Evolutionary conservation across 30 jellyfish, hydroid and myxozoan genomes (phyloP).

Genomic region (Clytia hemisphaerica): DNA sequence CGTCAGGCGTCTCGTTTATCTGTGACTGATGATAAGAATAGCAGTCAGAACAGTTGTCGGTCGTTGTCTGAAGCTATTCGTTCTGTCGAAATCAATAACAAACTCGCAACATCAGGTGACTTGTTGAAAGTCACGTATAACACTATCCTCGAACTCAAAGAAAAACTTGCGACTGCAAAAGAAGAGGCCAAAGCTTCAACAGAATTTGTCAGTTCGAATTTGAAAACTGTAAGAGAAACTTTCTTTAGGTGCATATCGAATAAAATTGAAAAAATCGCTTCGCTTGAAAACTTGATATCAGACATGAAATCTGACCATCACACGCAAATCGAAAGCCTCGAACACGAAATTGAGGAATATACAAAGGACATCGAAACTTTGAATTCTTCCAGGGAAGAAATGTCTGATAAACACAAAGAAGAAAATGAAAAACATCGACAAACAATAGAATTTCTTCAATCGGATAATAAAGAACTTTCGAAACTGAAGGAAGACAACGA

Average conservation of each 20-base stretch:
- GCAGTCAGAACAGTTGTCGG: slow-evolving; percentile 41
- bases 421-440: too few species aligned
- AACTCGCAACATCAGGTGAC: slow-evolving; percentile 5
- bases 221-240: not conserved
- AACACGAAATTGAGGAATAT: not conserved
- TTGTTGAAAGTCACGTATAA: not conserved
- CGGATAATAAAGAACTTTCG: too few species aligned
- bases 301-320: not conserved
- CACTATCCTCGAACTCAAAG: slow-evolving; percentile 1
- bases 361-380: slow-evolving; percentile 9
- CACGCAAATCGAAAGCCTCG: not conserved
- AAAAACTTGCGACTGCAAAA: not conserved
- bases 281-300: not conserved
- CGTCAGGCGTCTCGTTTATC: not conserved
- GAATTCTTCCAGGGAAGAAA: too few species aligned
- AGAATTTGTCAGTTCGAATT: not conserved
- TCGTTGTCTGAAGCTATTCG: slow-evolving; percentile 30
- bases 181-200: not conserved
- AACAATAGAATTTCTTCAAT: too few species aligned
- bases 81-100: not conserved
- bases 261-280: not conserved
- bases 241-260: not conserved
- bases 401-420: too few species aligned
- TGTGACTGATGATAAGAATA: not conserved
- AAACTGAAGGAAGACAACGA: slow-evolving; percentile 8